phyloP scores from a whole-genome alignment of 2,888 invertebrate species.

The Neoitamus cyanurus region DNA sequence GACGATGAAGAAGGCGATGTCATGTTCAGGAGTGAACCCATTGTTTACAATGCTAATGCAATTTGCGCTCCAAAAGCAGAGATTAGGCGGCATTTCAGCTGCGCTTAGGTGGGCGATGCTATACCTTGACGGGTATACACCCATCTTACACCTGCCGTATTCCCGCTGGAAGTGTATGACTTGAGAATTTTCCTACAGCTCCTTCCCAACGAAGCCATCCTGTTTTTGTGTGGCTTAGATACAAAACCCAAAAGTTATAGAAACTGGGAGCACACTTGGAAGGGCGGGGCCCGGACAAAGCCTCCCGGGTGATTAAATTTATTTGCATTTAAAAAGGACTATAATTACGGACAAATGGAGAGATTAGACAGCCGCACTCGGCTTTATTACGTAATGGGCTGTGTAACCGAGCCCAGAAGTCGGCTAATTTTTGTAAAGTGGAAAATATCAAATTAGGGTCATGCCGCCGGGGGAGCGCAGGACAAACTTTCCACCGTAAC shows the following conservation, averaged over 20 bases:
- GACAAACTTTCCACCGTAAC: slow-evolving; percentile 11
- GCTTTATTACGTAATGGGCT: slow-evolving; percentile 9
- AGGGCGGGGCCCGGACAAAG: neutral
- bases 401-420: neutral
- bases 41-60: slow-evolving; percentile 27
- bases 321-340: neutral
- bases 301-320: slow-evolving; percentile 1
- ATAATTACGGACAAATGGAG: slow-evolving; percentile 15
- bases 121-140: neutral
- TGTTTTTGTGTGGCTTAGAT: neutral
- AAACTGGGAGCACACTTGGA: neutral
- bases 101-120: neutral
- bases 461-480: neutral
- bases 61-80: neutral
- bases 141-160: neutral
- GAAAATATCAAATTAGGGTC: slow-evolving; percentile 36
- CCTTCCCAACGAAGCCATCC: neutral
- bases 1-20: neutral
- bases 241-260: neutral
- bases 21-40: slow-evolving; percentile 11
- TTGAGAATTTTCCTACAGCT: neutral
- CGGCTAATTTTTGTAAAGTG: slow-evolving; percentile 20
- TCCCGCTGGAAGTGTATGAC: neutral
- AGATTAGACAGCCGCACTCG: neutral
- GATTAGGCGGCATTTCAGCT: slow-evolving; percentile 16